Conservation (phyloP, 2,888 invertebrate species). For the Fragum whitleyi region DNA sequence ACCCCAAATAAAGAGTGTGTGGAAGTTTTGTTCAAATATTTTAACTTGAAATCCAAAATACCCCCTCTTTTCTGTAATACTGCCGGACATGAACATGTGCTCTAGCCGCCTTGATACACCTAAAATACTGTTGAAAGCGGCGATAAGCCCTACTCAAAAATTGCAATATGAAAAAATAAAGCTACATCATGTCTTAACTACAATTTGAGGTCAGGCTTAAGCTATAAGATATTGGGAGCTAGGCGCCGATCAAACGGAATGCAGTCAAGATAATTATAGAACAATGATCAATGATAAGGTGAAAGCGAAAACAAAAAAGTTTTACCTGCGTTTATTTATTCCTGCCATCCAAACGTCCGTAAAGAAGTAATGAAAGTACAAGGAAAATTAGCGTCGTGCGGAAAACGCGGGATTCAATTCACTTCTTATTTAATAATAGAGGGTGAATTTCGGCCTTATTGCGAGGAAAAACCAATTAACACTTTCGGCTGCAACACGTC, state of each 20-base stretch:
- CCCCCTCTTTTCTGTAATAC: no score
- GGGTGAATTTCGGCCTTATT: slow-evolving; percentile 19
- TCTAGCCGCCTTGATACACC: no score
- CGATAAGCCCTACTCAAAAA: no score
- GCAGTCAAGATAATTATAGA: no score
- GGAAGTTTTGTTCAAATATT: no score
- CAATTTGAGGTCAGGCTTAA: neutral
- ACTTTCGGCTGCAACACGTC: neutral
- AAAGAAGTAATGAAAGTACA: neutral
- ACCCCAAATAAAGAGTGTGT: no score
- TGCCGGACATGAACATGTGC: no score
- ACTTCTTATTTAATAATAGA: slow-evolving; percentile 15
- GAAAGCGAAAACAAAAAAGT: neutral
- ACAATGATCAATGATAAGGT: no score
- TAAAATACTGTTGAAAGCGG: no score
- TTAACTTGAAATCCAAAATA: no score
- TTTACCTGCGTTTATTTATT: slow-evolving; percentile 23
- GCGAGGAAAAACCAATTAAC: slow-evolving; percentile 22
- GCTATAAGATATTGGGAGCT: neutral
- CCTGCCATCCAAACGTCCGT: slow-evolving; percentile 11
- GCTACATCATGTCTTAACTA: neutral
- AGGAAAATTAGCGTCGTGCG: slow-evolving; percentile 2
- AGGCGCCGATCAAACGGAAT: no score
- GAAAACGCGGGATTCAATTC: slow-evolving; percentile 18
- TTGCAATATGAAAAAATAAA: no score